phyloP scores from a whole-genome alignment of 1,140 invertebrate species.

The Papilio polytes region DNA sequence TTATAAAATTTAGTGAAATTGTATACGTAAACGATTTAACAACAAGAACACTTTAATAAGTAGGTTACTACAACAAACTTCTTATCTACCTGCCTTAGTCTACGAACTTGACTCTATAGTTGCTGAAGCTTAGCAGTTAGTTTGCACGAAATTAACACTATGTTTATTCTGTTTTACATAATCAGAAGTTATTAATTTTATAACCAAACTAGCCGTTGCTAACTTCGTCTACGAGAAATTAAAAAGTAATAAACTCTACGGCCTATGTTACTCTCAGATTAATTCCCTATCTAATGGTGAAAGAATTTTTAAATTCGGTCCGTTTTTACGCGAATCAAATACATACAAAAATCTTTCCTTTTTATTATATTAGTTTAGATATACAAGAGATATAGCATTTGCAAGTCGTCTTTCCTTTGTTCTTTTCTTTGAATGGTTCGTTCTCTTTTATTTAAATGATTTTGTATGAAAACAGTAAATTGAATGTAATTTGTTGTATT shows the following conservation, averaged over 20 bases:
- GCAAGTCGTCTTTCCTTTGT: not conserved
- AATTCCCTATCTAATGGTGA: too few species aligned
- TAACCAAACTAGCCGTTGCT: too few species aligned
- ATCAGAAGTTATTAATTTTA: not conserved
- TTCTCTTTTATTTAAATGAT: not conserved
- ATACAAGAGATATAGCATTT: not conserved
- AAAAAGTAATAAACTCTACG: too few species aligned
- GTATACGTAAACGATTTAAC: not conserved
- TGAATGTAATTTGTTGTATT: not conserved
- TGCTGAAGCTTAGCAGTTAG: not conserved
- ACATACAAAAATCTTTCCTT: too few species aligned
- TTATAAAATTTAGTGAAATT: not conserved
- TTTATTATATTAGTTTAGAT: too few species aligned
- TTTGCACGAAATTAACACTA: not conserved
- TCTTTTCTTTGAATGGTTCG: not conserved
- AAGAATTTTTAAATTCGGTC: too few species aligned
- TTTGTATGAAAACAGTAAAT: not conserved
- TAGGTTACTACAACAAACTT: not conserved
- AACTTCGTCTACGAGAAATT: too few species aligned
- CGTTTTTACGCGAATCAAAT: too few species aligned
- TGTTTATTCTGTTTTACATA: not conserved
- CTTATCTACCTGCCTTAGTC: conserved; percentile 11
- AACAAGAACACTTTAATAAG: not conserved
- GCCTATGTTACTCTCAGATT: too few species aligned
- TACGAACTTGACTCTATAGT: not conserved